Evolutionary conservation across 2,888 invertebrate genomes (phyloP).

Genomic region (Napeogenes inachia): DNA sequence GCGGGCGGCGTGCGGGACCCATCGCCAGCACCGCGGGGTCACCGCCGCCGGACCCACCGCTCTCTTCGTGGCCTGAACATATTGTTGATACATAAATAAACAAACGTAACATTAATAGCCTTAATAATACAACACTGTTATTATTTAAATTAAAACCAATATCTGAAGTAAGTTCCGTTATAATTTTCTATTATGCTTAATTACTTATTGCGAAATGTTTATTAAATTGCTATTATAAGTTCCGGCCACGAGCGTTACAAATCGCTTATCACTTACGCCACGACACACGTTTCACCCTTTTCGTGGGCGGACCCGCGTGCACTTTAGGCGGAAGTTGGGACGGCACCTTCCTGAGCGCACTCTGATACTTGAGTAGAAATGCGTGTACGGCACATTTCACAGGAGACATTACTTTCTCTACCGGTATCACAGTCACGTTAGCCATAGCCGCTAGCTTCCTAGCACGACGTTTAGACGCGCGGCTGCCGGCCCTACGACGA

Average conservation of each 20-base stretch:
- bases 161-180: no score
- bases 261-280: slow-evolving; percentile 61
- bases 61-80: slow-evolving; percentile 45
- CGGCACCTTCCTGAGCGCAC: slow-evolving; percentile 62
- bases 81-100: background rate
- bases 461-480: slow-evolving; percentile 51
- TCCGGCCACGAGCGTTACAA: background rate
- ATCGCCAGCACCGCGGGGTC: slow-evolving; percentile 79
- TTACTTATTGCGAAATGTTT: no score
- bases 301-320: slow-evolving; percentile 60
- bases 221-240: background rate
- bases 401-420: slow-evolving; percentile 41
- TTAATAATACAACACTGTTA: no score
- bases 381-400: slow-evolving; percentile 65
- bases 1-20: slow-evolving; percentile 67
- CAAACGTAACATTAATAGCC: background rate
- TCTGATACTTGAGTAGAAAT: slow-evolving; percentile 62
- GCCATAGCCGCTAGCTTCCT: slow-evolving; percentile 41
- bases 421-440: slow-evolving; percentile 21
- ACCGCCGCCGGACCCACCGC: slow-evolving; percentile 50
- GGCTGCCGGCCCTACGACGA: slow-evolving; percentile 50
- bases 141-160: no score
- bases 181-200: no score
- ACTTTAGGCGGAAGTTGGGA: slow-evolving; percentile 60
- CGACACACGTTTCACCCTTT: slow-evolving; percentile 67